Base-by-base conservation (phyloP, 2,797 vertebrate species). In the Myotis pilosus region DNA sequence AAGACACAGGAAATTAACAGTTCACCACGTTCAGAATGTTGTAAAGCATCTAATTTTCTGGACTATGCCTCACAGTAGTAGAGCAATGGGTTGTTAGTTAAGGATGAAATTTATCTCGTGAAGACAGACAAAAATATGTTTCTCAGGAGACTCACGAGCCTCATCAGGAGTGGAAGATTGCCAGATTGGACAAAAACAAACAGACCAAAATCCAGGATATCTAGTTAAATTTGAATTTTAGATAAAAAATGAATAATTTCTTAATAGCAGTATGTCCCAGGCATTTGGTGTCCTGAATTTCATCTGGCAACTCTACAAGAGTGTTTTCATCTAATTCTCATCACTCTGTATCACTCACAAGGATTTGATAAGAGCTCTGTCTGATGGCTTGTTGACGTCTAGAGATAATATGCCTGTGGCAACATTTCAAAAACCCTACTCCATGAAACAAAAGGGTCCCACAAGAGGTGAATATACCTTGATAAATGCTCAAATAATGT, bases 161-260 rank as follows among this genome's bases (percentile, higher is more conserved):
- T 86, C 25, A 60, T 89, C 38, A 64, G 69, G 20, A 92, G 25
- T 75, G 25, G 79, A 69, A 38, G 5, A 6, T 83, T 92, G 75
- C 38, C 86, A 72, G 55, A 87, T 74, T 89, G 72, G 92, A 80
- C 62, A 72, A 81, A 94, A 87, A 80, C 66, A 78, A 72, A 95
- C 33, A 33, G 23, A 75, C 13, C 68, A 55, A 81, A 80, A 36
- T 38, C 44, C 25, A 85, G 75, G 66, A 80, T 76, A n/a, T 33
- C 25, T 93, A 89, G 33, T 79, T 94, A 66, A 89, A 93, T 93
- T 71, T 93, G 57, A 92, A 72, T 90, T 92, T 84, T 53, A 92
- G 64, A 89, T 75, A 89, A 97, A 79, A 20, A 93, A 36, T 89
- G 47, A 76, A 49, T 81, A 69, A 23, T 30, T 62, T 78, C 57